These are phyloP conservation scores for Conus betulinus DNA, from an alignment of 1,140 invertebrate genomes.

Conservation along the genomic window DNA sequence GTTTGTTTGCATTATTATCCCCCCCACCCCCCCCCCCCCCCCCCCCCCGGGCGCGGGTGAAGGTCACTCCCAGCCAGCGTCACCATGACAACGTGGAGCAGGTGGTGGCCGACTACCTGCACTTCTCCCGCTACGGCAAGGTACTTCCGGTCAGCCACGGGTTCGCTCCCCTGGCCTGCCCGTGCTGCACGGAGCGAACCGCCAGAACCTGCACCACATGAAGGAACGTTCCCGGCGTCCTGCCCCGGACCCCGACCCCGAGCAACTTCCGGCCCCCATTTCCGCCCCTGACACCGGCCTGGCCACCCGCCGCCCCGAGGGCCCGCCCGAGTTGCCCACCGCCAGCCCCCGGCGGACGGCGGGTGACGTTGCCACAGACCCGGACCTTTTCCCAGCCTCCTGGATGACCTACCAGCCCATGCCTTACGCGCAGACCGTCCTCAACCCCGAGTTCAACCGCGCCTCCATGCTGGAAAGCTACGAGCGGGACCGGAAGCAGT, in stretches of 20 bases:
- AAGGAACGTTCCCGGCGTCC: constrained; percentile 11
- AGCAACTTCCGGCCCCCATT: neutral
- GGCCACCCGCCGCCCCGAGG: no score
- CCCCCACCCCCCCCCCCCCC: no score
- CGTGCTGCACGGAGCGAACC: constrained; percentile 65
- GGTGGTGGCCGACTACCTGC: constrained; percentile 64
- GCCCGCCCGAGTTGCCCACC: no score
- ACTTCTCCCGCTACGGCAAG: constrained; percentile 60
- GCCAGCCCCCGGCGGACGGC: neutral
- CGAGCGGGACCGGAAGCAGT: constrained; percentile 28
- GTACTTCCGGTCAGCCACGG: constrained; percentile 61
- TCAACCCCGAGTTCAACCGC: constrained; percentile 66
- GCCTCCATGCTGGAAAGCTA: constrained; percentile 50
- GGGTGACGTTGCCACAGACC: neutral
- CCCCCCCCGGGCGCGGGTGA: neutral
- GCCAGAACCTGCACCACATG: constrained; percentile 53
- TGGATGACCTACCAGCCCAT: constrained; percentile 64
- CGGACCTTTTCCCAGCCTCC: neutral
- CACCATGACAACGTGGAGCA: constrained; percentile 54
- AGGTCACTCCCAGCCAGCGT: constrained; percentile 13
- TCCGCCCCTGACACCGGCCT: neutral
- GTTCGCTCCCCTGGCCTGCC: constrained; percentile 46
- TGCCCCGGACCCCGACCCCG: neutral
- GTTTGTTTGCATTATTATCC: no score
- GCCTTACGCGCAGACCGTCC: constrained; percentile 57